phyloP scores from a whole-genome alignment of 2,113 vertebrate genomes.

The Chionodraco myersi region DNA sequence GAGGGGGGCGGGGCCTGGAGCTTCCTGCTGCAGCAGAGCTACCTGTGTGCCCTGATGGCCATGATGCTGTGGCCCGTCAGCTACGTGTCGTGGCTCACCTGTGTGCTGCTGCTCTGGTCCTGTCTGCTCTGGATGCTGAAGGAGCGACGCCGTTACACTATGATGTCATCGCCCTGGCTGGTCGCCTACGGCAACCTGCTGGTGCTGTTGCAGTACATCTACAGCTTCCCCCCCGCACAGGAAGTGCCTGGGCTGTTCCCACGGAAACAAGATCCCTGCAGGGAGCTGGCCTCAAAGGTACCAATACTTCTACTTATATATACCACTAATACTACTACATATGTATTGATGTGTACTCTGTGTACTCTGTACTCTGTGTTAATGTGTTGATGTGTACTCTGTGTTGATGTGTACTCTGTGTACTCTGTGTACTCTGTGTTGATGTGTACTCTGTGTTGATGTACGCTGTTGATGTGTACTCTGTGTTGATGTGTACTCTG shows the following conservation, averaged over 20 bases:
- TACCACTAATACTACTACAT: neutral
- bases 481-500: too few species aligned
- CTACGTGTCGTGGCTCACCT: constrained; percentile 95
- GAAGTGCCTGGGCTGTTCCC: constrained; percentile 89
- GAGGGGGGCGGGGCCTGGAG: constrained; percentile 73
- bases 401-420: too few species aligned
- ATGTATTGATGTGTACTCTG: too few species aligned
- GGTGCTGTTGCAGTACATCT: constrained; percentile 92
- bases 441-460: too few species aligned
- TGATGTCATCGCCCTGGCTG: constrained; percentile 95
- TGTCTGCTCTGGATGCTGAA: constrained; percentile 96
- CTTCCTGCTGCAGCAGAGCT: constrained; percentile 97
- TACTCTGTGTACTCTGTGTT: too few species aligned
- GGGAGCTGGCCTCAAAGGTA: constrained; percentile 75
- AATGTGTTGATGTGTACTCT: too few species aligned
- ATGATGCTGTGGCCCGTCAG: constrained; percentile 95
- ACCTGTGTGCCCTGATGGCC: constrained; percentile 88
- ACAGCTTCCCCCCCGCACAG: constrained; percentile 89
- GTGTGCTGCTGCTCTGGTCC: constrained; percentile 94
- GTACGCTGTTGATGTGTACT: too few species aligned
- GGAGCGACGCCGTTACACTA: constrained; percentile 90
- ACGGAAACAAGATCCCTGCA: constrained; percentile 84
- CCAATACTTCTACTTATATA: neutral
- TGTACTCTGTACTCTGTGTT: too few species aligned
- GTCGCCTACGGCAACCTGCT: constrained; percentile 92